Base-by-base conservation (phyloP, 2,888 invertebrate genomes). In the Caenorhabditis sp. region DNA sequence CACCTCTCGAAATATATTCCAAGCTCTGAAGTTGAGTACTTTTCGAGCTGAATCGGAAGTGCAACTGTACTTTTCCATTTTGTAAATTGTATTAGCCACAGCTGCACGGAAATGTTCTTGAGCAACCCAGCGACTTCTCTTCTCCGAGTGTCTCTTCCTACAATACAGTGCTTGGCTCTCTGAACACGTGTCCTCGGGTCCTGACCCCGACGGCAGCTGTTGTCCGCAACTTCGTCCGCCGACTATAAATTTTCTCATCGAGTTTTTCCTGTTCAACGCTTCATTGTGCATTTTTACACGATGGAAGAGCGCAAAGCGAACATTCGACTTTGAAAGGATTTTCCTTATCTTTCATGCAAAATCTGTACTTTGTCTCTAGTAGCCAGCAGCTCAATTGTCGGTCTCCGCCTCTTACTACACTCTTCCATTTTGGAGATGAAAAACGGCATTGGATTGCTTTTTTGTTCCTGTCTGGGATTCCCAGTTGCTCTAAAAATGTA, bases 341-440 rank as follows among this genome's bases (percentile, higher is more conserved):
- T 49, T 16, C 24, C 28, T 26, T 63, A 64, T 54, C 35, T 49
- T 38, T 22, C 6, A 24, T 19, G 19, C n/a, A n/a, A 41, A 12
- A 28, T 64, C n/a, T 26, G 4, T 19, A 10, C 47, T n/a, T 28
- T 26, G 41, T 74, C 74, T 64, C 64, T 64, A 38, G 64, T 64
- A 35, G 31, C 31, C n/a, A n/a, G n/a, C n/a, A n/a, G 41, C 35
- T 14, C 49, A 19, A 19, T 19, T 49, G 1, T 49, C 49, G 7
- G n/a, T 22, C 59, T 59, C n/a, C n/a, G n/a, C n/a, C n/a, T n/a
- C n/a, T n/a, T n/a, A n/a, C n/a, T n/a, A n/a, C 44, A 24, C n/a
- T 44, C 38, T 38, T 38, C 38, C 12, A 38, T 38, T 38, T 12
- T 12, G 12, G 38, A 38, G 5, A 35, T 35, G n/a, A 4, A 35